Conservation (phyloP, 2,888 invertebrate species). For the Gerris lacustris region DNA sequence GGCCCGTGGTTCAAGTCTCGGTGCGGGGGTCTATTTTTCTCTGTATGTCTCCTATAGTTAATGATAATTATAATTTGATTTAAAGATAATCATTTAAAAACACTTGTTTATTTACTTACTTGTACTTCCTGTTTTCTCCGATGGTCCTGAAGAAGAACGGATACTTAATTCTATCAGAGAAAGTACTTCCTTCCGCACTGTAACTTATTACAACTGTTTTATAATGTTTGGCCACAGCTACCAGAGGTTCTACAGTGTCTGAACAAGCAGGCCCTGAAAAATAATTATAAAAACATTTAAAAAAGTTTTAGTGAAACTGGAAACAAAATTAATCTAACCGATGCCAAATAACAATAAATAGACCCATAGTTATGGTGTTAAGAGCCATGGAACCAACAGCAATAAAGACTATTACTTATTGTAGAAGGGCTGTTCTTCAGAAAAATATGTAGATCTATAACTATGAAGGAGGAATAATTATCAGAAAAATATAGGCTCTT, state of each 20-base stretch:
- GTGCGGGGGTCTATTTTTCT: no score
- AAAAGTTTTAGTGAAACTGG: background rate
- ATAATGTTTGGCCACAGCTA: conserved; percentile 60
- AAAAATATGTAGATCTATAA: no score
- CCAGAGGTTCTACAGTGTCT: conserved; percentile 66
- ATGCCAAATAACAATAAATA: background rate
- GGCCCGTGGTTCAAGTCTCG: no score
- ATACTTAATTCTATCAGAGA: conserved; percentile 54
- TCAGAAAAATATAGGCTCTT: no score
- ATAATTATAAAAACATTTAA: background rate
- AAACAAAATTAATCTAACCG: background rate
- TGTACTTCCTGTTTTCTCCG: conserved; percentile 60
- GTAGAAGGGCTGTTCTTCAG: no score
- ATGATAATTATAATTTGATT: no score
- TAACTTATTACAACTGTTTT: conserved; percentile 62
- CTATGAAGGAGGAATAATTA: no score
- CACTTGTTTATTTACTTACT: conserved; percentile 31
- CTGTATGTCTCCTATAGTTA: no score
- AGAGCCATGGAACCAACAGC: no score
- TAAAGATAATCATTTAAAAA: no score
- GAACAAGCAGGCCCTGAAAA: conserved; percentile 59
- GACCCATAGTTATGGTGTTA: background rate
- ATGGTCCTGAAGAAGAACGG: conserved; percentile 70
- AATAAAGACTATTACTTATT: no score
- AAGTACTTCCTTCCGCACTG: conserved; percentile 62